Conservation (phyloP, 2,797 vertebrate genomes). For the Chelon auratus region DNA sequence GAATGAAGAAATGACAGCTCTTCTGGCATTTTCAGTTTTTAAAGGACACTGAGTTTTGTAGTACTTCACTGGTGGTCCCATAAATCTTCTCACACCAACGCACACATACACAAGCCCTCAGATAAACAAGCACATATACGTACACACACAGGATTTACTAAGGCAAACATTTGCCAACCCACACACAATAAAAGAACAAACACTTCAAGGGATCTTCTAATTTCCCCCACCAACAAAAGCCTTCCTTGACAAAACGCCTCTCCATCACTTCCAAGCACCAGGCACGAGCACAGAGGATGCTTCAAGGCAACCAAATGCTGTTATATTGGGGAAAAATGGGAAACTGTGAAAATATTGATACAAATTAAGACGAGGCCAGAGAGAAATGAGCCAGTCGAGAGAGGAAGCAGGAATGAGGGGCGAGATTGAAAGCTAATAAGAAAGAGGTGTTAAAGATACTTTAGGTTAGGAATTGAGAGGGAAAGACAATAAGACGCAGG, state of each 20-base stretch:
- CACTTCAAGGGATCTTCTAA: constrained; percentile 77
- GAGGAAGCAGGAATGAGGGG: constrained; percentile 42
- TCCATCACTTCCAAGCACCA: constrained; percentile 67
- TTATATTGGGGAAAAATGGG: constrained; percentile 62
- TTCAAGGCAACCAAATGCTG: constrained; percentile 80
- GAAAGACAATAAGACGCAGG: constrained; percentile 72
- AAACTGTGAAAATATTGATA: constrained; percentile 84
- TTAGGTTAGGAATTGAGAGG: constrained; percentile 65
- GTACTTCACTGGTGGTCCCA: constrained; percentile 68
- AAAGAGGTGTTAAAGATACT: constrained; percentile 77
- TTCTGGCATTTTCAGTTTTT: constrained; percentile 13
- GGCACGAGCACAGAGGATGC: constrained; percentile 67
- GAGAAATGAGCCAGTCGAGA: constrained; percentile 42
- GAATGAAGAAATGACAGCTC: constrained; percentile 25
- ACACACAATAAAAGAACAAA: constrained; percentile 62
- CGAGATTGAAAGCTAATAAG: constrained; percentile 67
- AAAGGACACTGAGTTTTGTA: constrained; percentile 47
- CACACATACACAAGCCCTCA: constrained; percentile 29
- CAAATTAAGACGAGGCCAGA: constrained; percentile 68
- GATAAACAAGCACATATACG: constrained; percentile 48
- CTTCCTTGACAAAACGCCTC: constrained; percentile 73
- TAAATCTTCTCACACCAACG: constrained; percentile 58
- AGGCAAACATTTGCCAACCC: constrained; percentile 61
- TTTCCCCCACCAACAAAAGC: constrained; percentile 84
- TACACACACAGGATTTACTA: constrained; percentile 42